These are phyloP conservation scores for Pyrgus malvae DNA, from an alignment of 2,888 invertebrate genomes.

Conservation along the genomic window DNA sequence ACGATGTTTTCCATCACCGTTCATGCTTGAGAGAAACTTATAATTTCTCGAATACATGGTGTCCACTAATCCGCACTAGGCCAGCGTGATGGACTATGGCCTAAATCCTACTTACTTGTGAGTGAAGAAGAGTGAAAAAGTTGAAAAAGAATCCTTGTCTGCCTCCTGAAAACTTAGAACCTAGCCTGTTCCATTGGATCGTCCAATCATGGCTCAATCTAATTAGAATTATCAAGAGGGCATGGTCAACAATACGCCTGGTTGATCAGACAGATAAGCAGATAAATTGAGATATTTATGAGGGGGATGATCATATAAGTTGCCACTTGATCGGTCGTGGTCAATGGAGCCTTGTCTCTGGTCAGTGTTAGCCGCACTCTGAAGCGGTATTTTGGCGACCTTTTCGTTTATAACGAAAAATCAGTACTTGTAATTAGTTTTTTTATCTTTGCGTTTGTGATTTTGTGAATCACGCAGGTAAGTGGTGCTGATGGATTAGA, in stretches of 20 bases:
- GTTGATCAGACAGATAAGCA: conserved; percentile 24
- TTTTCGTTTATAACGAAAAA: conserved; percentile 1
- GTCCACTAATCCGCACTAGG: no score
- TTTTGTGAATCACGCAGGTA: neutral
- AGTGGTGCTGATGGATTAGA: neutral
- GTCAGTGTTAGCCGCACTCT: neutral
- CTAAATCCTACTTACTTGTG: no score
- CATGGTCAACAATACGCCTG: conserved; percentile 35
- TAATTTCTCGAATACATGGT: no score
- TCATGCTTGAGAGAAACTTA: no score
- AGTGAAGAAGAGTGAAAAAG: no score
- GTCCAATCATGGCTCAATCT: conserved; percentile 32
- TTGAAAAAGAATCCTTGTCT: no score
- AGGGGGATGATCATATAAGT: neutral
- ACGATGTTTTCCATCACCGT: no score
- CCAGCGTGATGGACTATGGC: no score
- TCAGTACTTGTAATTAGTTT: conserved; percentile 2
- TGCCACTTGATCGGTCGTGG: conserved; percentile 3
- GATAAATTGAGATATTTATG: conserved; percentile 9
- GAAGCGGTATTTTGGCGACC: conserved; percentile 4
- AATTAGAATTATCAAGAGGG: conserved; percentile 38
- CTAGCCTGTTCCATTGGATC: no score
- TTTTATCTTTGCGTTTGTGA: conserved; percentile 8
- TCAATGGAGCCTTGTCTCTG: conserved; percentile 5
- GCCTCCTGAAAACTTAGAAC: no score